Percentiles rank a stretch among this genome's conserved stretches.
Evolutionary conservation across 2,797 vertebrate species (phyloP).

Genomic region (Pseudochaenichthys georgianus): DNA sequence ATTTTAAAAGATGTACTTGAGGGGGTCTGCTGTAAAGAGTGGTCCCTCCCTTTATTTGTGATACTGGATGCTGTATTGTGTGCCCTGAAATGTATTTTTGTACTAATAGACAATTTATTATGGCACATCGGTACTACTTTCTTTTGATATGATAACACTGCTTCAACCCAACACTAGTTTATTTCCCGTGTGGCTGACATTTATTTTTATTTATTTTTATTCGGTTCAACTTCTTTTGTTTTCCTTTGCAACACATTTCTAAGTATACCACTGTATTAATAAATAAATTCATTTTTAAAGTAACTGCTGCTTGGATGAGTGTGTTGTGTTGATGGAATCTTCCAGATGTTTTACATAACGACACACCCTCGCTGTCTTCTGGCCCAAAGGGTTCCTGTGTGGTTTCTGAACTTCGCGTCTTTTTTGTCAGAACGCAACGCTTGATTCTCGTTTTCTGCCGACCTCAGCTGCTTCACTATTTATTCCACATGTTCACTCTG

Average conservation of each 20-base stretch:
- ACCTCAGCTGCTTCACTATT: constrained; percentile 11
- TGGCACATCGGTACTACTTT: constrained; percentile 96
- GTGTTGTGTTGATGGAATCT: constrained; percentile 21
- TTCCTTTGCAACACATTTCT: constrained; percentile 96
- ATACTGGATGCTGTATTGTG: constrained; percentile 98
- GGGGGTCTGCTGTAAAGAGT: constrained; percentile 92
- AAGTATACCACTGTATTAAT: constrained; percentile 94
- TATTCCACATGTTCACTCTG: constrained; percentile 5
- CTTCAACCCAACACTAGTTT: constrained; percentile 93
- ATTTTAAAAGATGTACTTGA: constrained; percentile 94
- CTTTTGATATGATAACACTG: constrained; percentile 96
- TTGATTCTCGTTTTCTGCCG: background rate
- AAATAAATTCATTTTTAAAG: constrained; percentile 99
- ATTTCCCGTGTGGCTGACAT: constrained; percentile 91
- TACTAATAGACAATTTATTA: constrained; percentile 99
- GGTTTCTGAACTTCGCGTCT: constrained; percentile 1
- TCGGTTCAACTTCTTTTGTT: constrained; percentile 76
- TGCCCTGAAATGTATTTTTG: constrained; percentile 99
- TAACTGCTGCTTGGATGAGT: constrained; percentile 70
- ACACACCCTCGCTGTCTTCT: constrained; percentile 17
- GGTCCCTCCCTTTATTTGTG: constrained; percentile 97
- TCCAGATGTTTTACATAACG: constrained; percentile 40
- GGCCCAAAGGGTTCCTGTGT: constrained; percentile 11
- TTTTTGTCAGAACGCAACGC: background rate
- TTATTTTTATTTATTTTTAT: constrained; percentile 83